These are phyloP conservation scores for Onychomys arenicola DNA, from an alignment of 2,797 vertebrate genomes.

Conservation along the genomic window DNA sequence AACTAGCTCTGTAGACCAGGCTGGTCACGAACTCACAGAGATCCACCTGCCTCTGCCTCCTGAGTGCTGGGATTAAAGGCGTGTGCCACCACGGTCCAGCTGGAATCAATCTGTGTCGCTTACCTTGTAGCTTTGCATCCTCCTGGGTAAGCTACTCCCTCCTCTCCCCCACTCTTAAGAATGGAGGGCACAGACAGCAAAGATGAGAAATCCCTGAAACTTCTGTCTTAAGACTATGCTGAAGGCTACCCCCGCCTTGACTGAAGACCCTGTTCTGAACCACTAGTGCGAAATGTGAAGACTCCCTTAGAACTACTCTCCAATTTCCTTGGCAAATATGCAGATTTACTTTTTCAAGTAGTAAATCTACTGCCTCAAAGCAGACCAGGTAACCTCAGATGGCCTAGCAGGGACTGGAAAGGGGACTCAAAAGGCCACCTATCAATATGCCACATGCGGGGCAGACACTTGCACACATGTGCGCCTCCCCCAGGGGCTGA, in stretches of 20 bases:
- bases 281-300: background rate
- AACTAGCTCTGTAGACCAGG: no score
- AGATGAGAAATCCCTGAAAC: background rate
- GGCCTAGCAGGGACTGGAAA: background rate
- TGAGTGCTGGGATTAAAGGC: no score
- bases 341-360: background rate
- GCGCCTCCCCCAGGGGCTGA: conserved; percentile 30
- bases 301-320: background rate
- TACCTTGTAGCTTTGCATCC: background rate
- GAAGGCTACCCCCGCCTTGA: background rate
- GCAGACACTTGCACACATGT: background rate
- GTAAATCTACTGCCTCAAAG: background rate
- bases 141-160: background rate
- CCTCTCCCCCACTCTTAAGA: background rate
- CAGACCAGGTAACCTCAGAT: conserved; percentile 20
- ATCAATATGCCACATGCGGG: background rate
- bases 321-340: conserved; percentile 8
- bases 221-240: background rate
- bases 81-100: no score
- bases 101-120: background rate
- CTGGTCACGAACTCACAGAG: no score
- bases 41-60: no score
- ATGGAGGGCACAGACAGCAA: background rate
- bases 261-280: background rate
- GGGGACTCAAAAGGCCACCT: conserved; percentile 24